These are phyloP conservation scores for Epirrita christyi DNA, from an alignment of 2,888 invertebrate genomes.

Conservation along the genomic window DNA sequence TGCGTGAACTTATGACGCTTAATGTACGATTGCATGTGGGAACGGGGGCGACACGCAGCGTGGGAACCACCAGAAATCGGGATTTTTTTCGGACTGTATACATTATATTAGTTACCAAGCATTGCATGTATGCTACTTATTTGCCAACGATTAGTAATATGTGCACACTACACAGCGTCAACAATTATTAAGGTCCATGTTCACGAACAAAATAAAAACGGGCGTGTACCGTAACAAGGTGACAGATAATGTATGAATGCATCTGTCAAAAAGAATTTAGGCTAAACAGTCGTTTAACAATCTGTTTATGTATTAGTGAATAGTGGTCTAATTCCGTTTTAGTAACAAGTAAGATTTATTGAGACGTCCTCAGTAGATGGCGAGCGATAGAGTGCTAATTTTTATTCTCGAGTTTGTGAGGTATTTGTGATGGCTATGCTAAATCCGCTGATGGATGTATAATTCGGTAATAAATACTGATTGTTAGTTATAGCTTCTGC, in stretches of 20 bases:
- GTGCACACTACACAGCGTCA: too few species aligned
- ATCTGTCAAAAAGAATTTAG: too few species aligned
- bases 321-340: too few species aligned
- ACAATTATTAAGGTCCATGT: too few species aligned
- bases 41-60: constrained; percentile 69
- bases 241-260: too few species aligned
- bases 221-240: too few species aligned
- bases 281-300: too few species aligned
- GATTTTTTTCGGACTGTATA: constrained; percentile 61
- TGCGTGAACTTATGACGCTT: constrained; percentile 64
- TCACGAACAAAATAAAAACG: too few species aligned
- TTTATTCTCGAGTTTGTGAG: constrained; percentile 1
- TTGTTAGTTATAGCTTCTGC: constrained; percentile 38
- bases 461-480: constrained; percentile 9
- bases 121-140: constrained; percentile 45
- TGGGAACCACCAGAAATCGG: constrained; percentile 71
- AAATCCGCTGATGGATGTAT: constrained; percentile 1
- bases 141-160: constrained; percentile 53
- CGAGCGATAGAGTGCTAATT: constrained; percentile 24
- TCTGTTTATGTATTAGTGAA: too few species aligned
- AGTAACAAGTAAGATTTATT: constrained; percentile 33
- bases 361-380: constrained; percentile 31
- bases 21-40: constrained; percentile 68
- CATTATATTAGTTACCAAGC: constrained; percentile 30
- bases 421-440: constrained; percentile 10